Percentiles rank a stretch among this genome's conserved stretches.
These are phyloP conservation scores for Bradypodion ventrale DNA, from an alignment of 2,797 vertebrate species.

Conservation along the genomic window DNA sequence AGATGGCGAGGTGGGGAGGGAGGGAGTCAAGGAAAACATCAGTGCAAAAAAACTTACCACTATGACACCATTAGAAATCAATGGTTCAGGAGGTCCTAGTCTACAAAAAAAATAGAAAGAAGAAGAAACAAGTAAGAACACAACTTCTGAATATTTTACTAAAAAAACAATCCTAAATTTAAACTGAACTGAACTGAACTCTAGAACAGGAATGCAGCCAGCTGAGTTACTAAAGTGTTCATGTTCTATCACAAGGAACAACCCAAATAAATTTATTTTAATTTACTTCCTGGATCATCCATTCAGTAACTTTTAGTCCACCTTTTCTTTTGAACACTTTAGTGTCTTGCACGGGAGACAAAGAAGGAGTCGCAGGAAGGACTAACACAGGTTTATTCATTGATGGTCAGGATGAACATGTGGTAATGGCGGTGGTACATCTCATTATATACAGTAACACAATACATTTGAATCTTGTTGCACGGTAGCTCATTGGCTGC, in stretches of 20 bases:
- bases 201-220: too few relatives aligned
- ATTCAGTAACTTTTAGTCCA: not conserved
- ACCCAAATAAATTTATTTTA: too few relatives aligned
- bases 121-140: not conserved
- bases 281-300: not conserved
- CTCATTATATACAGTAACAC: too few relatives aligned
- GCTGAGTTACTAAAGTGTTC: not conserved
- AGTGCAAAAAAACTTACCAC: constrained; percentile 75
- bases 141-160: not conserved
- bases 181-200: not conserved
- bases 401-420: too few relatives aligned
- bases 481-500: too few relatives aligned
- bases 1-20: not conserved
- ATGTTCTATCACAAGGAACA: not conserved
- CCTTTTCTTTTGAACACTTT: not conserved
- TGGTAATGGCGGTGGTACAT: too few relatives aligned
- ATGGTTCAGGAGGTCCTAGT: constrained; percentile 63
- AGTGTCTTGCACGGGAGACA: too few relatives aligned
- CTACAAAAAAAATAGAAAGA: constrained; percentile 64
- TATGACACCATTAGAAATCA: constrained; percentile 82
- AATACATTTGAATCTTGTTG: too few relatives aligned
- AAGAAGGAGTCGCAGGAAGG: too few relatives aligned
- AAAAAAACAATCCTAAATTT: too few relatives aligned
- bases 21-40: not conserved
- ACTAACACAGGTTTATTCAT: too few relatives aligned